Percentiles rank a stretch among this genome's conserved stretches.
These are phyloP conservation scores for Ophion ellenae DNA, from an alignment of 2,888 invertebrate species.

Conservation along the genomic window DNA sequence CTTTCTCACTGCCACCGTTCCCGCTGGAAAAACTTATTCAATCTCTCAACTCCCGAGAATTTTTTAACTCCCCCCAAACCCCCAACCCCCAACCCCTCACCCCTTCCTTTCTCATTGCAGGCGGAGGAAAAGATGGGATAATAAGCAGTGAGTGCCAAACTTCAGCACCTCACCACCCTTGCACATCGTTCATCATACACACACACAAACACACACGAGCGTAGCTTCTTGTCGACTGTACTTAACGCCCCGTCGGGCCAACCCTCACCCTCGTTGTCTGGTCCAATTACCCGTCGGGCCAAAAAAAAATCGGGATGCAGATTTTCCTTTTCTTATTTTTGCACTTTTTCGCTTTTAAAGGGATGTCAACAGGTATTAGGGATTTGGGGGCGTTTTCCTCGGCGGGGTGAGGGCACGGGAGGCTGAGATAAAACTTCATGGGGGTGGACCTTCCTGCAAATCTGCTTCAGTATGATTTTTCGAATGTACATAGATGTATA, in stretches of 20 bases:
- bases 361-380: slow-evolving; percentile 31
- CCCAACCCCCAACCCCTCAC: background rate
- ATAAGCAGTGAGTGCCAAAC: slow-evolving; percentile 51
- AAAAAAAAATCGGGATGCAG: slow-evolving; percentile 1
- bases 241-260: slow-evolving; percentile 36
- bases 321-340: slow-evolving; percentile 6
- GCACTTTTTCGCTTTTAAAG: background rate
- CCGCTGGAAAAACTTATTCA: slow-evolving; percentile 52
- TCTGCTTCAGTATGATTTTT: background rate
- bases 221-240: slow-evolving; percentile 6
- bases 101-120: background rate
- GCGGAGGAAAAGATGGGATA: slow-evolving; percentile 35
- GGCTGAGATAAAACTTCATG: background rate
- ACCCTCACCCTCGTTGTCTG: slow-evolving; percentile 4
- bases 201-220: background rate
- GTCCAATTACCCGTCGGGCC: slow-evolving; percentile 7
- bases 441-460: no score
- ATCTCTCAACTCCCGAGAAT: slow-evolving; percentile 47
- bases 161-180: slow-evolving; percentile 25
- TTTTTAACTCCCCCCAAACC: slow-evolving; percentile 16
- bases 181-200: background rate
- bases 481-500: background rate
- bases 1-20: slow-evolving; percentile 39
- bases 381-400: background rate
- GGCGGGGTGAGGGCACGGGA: background rate